These are phyloP conservation scores for Labia minor DNA, from an alignment of 2,888 invertebrate species.

Conservation along the genomic window DNA sequence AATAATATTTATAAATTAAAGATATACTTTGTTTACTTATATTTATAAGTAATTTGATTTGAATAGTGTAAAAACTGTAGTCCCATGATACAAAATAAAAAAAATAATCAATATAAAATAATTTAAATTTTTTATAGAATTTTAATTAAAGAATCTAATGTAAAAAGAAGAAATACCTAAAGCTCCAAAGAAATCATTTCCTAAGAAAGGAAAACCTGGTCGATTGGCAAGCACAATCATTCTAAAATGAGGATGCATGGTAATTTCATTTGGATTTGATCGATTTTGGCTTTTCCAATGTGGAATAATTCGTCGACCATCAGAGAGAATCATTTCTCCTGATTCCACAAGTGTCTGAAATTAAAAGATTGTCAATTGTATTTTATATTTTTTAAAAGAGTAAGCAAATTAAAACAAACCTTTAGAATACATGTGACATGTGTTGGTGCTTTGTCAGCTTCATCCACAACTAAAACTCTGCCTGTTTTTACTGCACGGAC, in stretches of 20 bases:
- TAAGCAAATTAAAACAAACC: constrained; percentile 32
- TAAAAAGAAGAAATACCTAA: constrained; percentile 44
- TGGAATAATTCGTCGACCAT: constrained; percentile 79
- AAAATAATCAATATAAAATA: no score
- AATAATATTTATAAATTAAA: no score
- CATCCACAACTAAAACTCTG: constrained; percentile 86
- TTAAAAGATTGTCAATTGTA: constrained; percentile 17
- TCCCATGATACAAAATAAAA: no score
- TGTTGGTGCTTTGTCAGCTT: constrained; percentile 95
- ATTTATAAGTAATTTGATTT: no score
- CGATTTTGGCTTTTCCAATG: constrained; percentile 34
- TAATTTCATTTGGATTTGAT: constrained; percentile 41
- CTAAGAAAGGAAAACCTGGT: constrained; percentile 95
- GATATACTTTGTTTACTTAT: no score
- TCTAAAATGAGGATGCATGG: constrained; percentile 82
- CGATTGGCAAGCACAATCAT: constrained; percentile 92
- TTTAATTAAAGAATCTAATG: not conserved
- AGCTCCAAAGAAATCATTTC: constrained; percentile 88
- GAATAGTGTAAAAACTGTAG: no score
- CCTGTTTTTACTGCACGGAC: constrained; percentile 84
- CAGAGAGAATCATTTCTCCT: constrained; percentile 89
- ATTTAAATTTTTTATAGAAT: no score
- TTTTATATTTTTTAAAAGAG: constrained; percentile 7
- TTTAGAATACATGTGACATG: constrained; percentile 94
- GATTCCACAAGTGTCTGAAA: constrained; percentile 75